phyloP scores from a whole-genome alignment of 2,113 vertebrate species.

The Micronycteris hirsuta region DNA sequence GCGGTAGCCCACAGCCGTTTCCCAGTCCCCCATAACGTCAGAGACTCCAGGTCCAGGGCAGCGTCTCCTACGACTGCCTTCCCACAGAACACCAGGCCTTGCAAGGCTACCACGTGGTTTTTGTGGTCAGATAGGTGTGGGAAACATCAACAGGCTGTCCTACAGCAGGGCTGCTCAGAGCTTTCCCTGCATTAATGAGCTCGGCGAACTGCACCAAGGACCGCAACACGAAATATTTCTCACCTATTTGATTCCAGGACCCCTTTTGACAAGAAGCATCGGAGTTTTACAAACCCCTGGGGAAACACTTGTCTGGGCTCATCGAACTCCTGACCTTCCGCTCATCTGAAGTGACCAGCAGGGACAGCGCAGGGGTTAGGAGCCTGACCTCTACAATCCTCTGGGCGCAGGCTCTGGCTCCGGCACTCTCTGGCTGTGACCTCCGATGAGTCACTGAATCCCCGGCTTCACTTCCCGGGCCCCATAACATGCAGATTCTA shows the following conservation, averaged over 20 bases:
- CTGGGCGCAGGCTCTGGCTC: not conserved
- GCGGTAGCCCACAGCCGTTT: not conserved
- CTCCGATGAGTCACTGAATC: not conserved
- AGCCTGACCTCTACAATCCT: not conserved
- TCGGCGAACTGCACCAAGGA: not conserved
- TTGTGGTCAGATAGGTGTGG: not conserved
- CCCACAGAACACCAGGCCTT: not conserved
- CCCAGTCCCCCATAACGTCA: not conserved
- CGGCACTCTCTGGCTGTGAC: not conserved
- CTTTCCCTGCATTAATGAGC: not conserved
- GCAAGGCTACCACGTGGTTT: not conserved
- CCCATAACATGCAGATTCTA: not conserved
- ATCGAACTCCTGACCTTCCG: not conserved
- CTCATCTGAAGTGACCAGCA: not conserved
- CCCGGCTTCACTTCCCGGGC: not conserved
- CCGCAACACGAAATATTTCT: not conserved
- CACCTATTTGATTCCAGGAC: not conserved
- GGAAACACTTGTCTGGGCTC: not conserved
- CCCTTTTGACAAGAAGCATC: not conserved
- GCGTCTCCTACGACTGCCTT: not conserved
- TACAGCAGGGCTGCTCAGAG: not conserved
- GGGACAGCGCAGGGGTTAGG: not conserved
- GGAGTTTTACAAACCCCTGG: not conserved
- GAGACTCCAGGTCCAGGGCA: not conserved
- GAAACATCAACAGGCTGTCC: not conserved